These are phyloP conservation scores for Pangasianodon hypophthalmus DNA, from an alignment of 2,113 vertebrate species.

Conservation along the genomic window DNA sequence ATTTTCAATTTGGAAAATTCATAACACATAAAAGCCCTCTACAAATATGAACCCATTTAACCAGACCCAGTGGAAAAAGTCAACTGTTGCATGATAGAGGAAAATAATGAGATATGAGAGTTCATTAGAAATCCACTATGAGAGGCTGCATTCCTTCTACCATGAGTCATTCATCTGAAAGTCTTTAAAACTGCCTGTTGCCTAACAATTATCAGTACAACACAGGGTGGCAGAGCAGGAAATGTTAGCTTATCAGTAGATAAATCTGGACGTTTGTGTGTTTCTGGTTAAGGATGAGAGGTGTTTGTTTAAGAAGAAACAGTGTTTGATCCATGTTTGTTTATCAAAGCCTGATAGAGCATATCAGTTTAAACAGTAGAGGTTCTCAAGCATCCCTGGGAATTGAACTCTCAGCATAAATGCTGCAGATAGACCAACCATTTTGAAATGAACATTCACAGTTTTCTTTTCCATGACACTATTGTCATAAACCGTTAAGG, in stretches of 20 bases:
- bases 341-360: neutral
- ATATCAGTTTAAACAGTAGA: neutral
- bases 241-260: neutral
- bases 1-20: neutral
- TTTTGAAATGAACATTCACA: neutral
- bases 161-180: neutral
- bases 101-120: neutral
- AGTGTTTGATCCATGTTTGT: neutral
- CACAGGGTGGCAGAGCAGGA: neutral
- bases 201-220: neutral
- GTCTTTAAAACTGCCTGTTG: neutral
- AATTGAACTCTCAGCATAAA: neutral
- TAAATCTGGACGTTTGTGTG: neutral
- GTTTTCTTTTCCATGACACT: neutral
- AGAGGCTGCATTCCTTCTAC: neutral
- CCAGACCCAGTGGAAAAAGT: neutral
- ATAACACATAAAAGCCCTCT: neutral
- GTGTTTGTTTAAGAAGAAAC: neutral
- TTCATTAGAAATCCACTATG: neutral
- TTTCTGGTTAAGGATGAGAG: neutral
- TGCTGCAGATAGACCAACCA: neutral
- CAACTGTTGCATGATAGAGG: too few relatives aligned
- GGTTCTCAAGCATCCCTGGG: neutral
- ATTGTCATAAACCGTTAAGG: neutral
- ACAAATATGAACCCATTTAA: neutral